Evolutionary conservation across 2,797 vertebrate genomes (phyloP), one percentile per base, ranked within the genome.

Genomic region (Mormyrus hasselquistii): DNA sequence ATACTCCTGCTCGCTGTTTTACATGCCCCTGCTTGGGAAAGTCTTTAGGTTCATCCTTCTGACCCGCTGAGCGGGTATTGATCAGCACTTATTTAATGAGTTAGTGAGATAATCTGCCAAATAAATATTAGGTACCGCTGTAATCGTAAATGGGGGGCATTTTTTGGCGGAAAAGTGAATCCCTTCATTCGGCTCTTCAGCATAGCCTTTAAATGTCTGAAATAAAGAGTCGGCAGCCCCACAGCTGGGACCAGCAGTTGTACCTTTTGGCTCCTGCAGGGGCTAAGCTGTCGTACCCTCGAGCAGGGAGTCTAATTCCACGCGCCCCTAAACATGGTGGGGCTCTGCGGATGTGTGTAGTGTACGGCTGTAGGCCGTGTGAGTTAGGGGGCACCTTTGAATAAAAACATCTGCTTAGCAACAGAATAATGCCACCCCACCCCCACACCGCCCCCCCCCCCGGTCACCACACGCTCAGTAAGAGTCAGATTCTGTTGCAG

Each of bases 341-440:
- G 69, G 69, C 69, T 41, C 69, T 76, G 38, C 34, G 14, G 34
- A 73, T 73, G 34, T 41, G 38, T 41, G 14, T 6, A 19, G 29
- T 19, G 69, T 41, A 76, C 14, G 38, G 38, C 1, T 19, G 12
- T 76, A 76, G 69, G 34, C 38, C 34, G 2, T 3, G 16, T 8
- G 41, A 79, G 38, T 44, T 44, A 44, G 38, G 1, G 73, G 34
- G 38, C 16, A 44, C 38, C 73, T 19, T 7, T 79, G 14, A 79
- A 79, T 79, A 79, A 79, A 79, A 79, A 79, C 38, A 76, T 76
- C 34, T 76, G 69, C 69, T 76, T 76, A 76, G 69, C 69, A 76
- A 76, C 34, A 76, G 34, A 34, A 38, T 65, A 65, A 73, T 73
- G 29, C 9, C 69, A 16, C 59, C 2, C 22, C 7, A 29, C 25